A percentile compares a stretch with the other conserved stretches of the same genome.
These are phyloP conservation scores for Meles meles DNA, from an alignment of 2,113 vertebrate species.

Conservation along the genomic window DNA sequence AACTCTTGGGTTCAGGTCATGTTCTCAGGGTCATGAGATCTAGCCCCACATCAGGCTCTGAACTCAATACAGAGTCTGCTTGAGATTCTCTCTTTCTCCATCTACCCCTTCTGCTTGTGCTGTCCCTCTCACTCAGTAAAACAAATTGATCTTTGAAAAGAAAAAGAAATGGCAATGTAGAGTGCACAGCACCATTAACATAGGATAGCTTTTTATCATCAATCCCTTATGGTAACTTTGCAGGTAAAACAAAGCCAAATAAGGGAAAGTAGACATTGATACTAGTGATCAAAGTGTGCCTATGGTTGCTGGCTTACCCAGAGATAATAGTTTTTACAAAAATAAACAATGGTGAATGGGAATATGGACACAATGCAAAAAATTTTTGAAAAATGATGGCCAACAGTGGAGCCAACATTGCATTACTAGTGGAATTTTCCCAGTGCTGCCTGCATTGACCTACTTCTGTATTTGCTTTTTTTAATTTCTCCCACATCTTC, in stretches of 20 bases:
- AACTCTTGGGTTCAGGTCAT: background rate
- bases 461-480: background rate
- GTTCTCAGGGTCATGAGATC: background rate
- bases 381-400: background rate
- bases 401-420: background rate
- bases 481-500: background rate
- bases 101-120: background rate
- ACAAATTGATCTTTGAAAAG: background rate
- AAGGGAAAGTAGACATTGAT: background rate
- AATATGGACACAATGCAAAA: background rate
- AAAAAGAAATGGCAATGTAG: background rate
- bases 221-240: background rate
- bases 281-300: background rate
- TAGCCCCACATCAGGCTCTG: background rate
- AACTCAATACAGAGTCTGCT: background rate
- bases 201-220: background rate
- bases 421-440: background rate
- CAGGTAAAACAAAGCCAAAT: background rate
- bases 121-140: background rate
- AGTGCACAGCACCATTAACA: background rate
- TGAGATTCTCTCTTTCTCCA: background rate
- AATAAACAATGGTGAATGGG: background rate
- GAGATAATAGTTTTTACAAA: background rate
- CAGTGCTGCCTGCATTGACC: background rate
- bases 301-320: background rate